Conservation (phyloP, 2,888 invertebrate genomes). For the Tortricodes alternella region DNA sequence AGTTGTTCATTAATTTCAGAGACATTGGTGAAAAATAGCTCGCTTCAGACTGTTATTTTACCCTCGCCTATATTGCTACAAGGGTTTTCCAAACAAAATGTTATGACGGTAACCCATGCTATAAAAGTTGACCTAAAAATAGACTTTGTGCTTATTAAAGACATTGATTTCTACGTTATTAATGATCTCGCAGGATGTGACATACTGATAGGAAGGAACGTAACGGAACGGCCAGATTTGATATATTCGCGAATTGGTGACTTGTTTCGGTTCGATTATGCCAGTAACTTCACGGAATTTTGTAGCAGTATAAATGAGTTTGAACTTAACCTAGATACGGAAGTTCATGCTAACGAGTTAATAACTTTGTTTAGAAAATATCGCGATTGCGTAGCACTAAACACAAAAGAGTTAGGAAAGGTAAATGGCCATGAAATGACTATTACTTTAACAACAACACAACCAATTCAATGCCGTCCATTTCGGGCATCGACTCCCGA, state of each 20-base stretch:
- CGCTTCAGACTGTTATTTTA: background rate
- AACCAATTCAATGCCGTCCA: constrained; percentile 31
- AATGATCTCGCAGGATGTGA: constrained; percentile 31
- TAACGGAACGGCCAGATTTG: constrained; percentile 31
- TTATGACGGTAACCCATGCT: background rate
- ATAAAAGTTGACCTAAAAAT: background rate
- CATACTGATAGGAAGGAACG: constrained; percentile 33
- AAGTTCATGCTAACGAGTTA: constrained; percentile 18
- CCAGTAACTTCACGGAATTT: constrained; percentile 9
- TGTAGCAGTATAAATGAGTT: constrained; percentile 17
- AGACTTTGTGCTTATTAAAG: background rate
- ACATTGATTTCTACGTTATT: background rate
- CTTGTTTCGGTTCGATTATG: constrained; percentile 31
- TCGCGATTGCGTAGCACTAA: constrained; percentile 9
- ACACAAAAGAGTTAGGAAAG: constrained; percentile 23
- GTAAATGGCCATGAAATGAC: constrained; percentile 26
- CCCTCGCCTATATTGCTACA: constrained; percentile 7
- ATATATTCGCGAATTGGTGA: constrained; percentile 35
- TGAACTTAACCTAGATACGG: constrained; percentile 27
- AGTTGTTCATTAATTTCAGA: background rate
- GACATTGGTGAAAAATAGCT: background rate
- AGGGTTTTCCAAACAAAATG: constrained; percentile 9
- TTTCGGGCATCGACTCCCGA: constrained; percentile 28
- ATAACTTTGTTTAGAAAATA: constrained; percentile 10
- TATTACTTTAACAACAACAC: constrained; percentile 18